A percentile compares a stretch with the other conserved stretches of the same genome.
These are phyloP conservation scores for Smutsia temminckii DNA, from an alignment of 2,797 vertebrate genomes.

Conservation along the genomic window DNA sequence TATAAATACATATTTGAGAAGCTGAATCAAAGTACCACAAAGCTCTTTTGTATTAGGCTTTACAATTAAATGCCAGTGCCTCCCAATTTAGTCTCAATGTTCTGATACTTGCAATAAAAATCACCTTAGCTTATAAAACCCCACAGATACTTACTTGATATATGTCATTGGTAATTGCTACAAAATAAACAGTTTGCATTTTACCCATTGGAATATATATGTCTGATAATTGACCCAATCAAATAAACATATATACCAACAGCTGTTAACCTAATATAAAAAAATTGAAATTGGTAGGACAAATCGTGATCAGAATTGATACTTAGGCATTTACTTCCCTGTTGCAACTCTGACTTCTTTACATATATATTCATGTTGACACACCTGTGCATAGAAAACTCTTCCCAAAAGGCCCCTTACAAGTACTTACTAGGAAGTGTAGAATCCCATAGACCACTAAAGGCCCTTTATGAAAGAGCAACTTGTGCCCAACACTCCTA, in stretches of 20 bases:
- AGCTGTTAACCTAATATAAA: neutral
- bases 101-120: neutral
- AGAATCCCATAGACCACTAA: neutral
- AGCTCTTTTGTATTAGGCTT: neutral
- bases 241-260: neutral
- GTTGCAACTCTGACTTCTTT: neutral
- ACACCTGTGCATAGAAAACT: neutral
- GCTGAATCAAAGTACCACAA: neutral
- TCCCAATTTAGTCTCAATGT: neutral
- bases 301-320: neutral
- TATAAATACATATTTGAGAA: neutral
- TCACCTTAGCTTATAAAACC: neutral
- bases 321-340: neutral
- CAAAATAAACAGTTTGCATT: constrained; percentile 31
- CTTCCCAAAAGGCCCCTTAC: neutral
- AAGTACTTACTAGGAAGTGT: neutral
- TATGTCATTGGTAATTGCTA: neutral
- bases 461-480: neutral
- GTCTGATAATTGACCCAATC: neutral
- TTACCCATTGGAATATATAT: neutral
- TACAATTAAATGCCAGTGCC: neutral
- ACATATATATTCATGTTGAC: neutral
- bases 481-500: too few species aligned
- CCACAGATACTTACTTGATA: neutral
- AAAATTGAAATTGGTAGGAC: neutral